These are phyloP conservation scores for Drosophila stalkeri DNA, from an alignment of 2,888 invertebrate species.

Conservation along the genomic window DNA sequence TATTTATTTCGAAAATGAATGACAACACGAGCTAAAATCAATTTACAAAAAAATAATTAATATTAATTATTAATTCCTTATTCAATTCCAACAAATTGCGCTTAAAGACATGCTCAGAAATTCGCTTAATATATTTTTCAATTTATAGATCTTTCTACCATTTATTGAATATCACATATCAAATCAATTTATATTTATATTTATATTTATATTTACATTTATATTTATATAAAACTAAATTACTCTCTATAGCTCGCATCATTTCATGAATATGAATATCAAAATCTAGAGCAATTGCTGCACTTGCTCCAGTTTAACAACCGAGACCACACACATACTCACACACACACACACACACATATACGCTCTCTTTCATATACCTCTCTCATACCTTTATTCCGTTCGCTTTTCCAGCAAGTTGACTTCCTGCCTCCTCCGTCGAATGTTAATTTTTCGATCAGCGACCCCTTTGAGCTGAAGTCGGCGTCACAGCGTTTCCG, in stretches of 20 bases:
- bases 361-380: too few species aligned
- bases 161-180: too few species aligned
- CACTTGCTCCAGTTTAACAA: slow-evolving; percentile 16
- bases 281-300: neutral
- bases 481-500: slow-evolving; percentile 64
- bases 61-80: too few species aligned
- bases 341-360: neutral
- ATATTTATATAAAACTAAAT: neutral
- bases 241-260: neutral
- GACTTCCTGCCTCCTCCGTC: slow-evolving; percentile 62
- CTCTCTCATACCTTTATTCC: neutral
- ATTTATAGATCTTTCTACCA: too few species aligned
- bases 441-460: slow-evolving; percentile 57
- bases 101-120: too few species aligned
- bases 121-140: too few species aligned
- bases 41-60: too few species aligned
- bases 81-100: too few species aligned
- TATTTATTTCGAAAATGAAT: too few species aligned
- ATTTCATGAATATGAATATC: neutral
- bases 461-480: slow-evolving; percentile 44
- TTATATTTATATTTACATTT: neutral
- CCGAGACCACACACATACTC: slow-evolving; percentile 25
- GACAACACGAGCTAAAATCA: too few species aligned
- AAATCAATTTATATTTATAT: too few species aligned
- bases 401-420: slow-evolving; percentile 15